Percentiles rank a stretch among this genome's conserved stretches.
These are phyloP conservation scores for Amphiprion percula DNA, from an alignment of 2,113 vertebrate species.

Conservation along the genomic window DNA sequence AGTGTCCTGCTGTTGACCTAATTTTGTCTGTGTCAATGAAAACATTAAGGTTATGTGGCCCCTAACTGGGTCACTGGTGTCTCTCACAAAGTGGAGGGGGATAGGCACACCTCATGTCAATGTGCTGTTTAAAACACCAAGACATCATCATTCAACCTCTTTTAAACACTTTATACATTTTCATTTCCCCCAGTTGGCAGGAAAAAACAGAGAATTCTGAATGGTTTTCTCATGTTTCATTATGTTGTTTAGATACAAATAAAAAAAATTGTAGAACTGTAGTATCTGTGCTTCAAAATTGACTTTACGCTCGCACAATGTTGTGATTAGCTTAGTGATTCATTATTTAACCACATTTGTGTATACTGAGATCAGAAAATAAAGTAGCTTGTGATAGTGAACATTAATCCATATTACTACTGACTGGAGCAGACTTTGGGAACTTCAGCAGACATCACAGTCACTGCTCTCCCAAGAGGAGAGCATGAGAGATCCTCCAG, in stretches of 20 bases:
- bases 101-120: neutral
- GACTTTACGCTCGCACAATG: neutral
- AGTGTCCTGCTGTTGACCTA: constrained; percentile 56
- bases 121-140: neutral
- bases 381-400: neutral
- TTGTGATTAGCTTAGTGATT: neutral
- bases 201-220: neutral
- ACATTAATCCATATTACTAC: constrained; percentile 16
- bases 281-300: neutral
- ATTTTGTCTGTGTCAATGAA: constrained; percentile 51
- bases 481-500: constrained; percentile 46
- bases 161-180: neutral
- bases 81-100: neutral
- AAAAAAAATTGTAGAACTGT: neutral
- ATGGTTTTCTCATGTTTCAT: too few species aligned
- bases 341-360: neutral
- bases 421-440: constrained; percentile 57
- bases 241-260: too few species aligned
- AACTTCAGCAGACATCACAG: constrained; percentile 62
- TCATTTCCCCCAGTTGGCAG: neutral
- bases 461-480: constrained; percentile 57
- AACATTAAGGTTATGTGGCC: constrained; percentile 47
- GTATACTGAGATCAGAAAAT: neutral
- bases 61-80: constrained; percentile 49
- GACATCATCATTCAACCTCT: neutral